Evolutionary conservation across 1,140 invertebrate species (phyloP).

Genomic region (Orussus abietinus): DNA sequence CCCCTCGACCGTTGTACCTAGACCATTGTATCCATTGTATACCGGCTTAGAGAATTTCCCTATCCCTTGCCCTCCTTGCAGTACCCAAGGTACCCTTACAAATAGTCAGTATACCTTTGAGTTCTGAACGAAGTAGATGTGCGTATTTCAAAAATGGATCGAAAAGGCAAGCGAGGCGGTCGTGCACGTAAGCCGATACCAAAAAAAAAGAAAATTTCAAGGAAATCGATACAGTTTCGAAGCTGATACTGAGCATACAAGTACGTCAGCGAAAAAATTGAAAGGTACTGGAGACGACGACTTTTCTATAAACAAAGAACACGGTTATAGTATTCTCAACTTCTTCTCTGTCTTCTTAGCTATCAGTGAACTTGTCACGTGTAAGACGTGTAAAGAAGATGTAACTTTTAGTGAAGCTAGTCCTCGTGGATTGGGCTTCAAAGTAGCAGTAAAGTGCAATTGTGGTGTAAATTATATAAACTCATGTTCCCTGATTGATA

Average conservation of each 20-base stretch:
- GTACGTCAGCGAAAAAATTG: conserved; percentile 1
- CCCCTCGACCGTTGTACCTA: no score
- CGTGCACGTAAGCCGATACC: neutral
- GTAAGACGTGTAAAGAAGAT: conserved; percentile 10
- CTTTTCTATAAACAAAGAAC: neutral
- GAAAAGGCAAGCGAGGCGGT: neutral
- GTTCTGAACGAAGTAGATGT: no score
- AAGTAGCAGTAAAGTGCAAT: conserved; percentile 16
- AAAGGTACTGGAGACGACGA: conserved; percentile 1
- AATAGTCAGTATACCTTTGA: no score
- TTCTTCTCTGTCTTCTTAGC: neutral
- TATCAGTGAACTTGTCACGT: no score
- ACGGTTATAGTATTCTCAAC: conserved; percentile 2
- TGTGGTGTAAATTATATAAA: conserved; percentile 13
- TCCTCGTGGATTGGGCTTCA: conserved; percentile 19
- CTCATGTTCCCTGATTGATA: conserved; percentile 15
- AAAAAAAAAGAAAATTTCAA: neutral
- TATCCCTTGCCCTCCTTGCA: no score
- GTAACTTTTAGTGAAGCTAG: conserved; percentile 6
- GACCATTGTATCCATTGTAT: no score
- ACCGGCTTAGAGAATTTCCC: no score
- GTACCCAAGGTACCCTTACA: no score
- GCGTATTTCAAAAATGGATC: conserved; percentile 5
- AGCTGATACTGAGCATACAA: neutral
- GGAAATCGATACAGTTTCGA: neutral